phyloP scores from a whole-genome alignment of 2,797 vertebrate species.

The Liparis tanakae region DNA sequence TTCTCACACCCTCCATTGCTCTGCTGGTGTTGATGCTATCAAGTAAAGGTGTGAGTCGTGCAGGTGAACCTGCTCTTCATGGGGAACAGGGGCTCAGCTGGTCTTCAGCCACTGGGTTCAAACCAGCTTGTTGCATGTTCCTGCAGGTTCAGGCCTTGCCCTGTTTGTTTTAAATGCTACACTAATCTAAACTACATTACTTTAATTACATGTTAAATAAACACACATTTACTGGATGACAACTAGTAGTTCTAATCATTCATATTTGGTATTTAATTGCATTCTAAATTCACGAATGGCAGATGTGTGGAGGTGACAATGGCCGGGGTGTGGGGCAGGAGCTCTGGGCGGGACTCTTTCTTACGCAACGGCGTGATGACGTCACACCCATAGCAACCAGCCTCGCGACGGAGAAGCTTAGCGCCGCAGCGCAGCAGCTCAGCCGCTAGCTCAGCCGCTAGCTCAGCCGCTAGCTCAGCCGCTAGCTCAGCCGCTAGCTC shows the following conservation, averaged over 20 bases:
- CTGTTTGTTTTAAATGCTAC: not conserved
- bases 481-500: slow-evolving; percentile 23
- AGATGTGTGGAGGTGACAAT: not conserved
- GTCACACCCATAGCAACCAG: slow-evolving; percentile 81
- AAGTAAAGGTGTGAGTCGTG: too few relatives aligned
- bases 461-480: slow-evolving; percentile 35
- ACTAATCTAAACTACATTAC: too few relatives aligned
- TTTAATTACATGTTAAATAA: too few relatives aligned
- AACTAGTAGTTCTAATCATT: not conserved
- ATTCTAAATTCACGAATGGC: not conserved
- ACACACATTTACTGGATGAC: not conserved
- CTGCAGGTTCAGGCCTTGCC: slow-evolving; percentile 13
- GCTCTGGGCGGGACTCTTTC: not conserved
- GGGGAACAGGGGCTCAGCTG: not conserved
- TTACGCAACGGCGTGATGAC: slow-evolving; percentile 64
- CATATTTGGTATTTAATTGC: not conserved
- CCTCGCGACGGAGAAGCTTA: slow-evolving; percentile 82
- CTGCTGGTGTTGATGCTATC: slow-evolving; percentile 2
- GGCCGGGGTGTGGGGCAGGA: not conserved
- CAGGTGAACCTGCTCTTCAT: slow-evolving; percentile 3
- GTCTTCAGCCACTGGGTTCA: slow-evolving; percentile 2
- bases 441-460: slow-evolving; percentile 48
- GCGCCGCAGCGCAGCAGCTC: slow-evolving; percentile 26
- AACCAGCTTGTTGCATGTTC: slow-evolving; percentile 7
- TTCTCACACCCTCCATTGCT: slow-evolving; percentile 7